Conservation (phyloP, 2,113 vertebrate genomes). For the Spermophilus dauricus region DNA sequence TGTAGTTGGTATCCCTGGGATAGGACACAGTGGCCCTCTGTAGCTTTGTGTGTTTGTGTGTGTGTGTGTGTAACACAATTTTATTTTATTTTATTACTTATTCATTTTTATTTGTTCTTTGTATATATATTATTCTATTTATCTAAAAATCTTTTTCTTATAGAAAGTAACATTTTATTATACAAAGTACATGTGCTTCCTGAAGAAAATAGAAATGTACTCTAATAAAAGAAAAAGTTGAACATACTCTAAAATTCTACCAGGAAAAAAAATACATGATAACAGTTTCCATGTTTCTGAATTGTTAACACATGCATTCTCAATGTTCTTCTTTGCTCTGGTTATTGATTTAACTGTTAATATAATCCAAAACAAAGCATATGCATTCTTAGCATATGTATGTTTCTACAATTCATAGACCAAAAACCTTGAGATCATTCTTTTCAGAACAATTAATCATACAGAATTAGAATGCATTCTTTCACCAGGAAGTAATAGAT, state of each 20-base stretch:
- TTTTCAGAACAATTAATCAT: neutral
- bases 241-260: neutral
- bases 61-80: neutral
- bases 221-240: neutral
- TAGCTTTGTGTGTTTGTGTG: neutral
- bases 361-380: too few relatives aligned
- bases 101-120: too few relatives aligned
- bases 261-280: neutral
- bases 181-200: neutral
- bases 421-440: slow-evolving; percentile 13
- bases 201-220: neutral
- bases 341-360: neutral
- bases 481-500: neutral
- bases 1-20: neutral
- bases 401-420: neutral
- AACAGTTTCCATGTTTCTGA: neutral
- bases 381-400: neutral
- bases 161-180: neutral
- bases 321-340: too few relatives aligned
- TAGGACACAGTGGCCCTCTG: neutral
- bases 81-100: neutral
- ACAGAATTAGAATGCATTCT: neutral
- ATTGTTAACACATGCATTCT: neutral
- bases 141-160: neutral
- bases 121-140: neutral